Conservation (phyloP, 2,113 vertebrate species). For the Oenanthe oenanthe region DNA sequence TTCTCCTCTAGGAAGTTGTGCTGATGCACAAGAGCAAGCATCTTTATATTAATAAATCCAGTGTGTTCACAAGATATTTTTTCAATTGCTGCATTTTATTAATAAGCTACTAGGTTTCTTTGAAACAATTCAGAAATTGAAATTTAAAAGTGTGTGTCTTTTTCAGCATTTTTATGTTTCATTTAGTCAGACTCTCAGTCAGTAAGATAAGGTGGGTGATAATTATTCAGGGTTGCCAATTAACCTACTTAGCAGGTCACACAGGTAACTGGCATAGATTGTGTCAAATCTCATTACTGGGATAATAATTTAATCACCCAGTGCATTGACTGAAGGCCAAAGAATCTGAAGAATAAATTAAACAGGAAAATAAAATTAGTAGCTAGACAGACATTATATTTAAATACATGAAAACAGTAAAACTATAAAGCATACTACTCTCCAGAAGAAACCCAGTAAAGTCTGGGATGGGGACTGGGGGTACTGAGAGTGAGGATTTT, state of each 20-base stretch:
- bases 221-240: slow-evolving; percentile 61
- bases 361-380: slow-evolving; percentile 21
- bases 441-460: not conserved
- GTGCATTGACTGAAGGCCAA: slow-evolving; percentile 20
- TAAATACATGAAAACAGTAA: not conserved
- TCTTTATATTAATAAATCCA: not conserved
- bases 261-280: slow-evolving; percentile 59
- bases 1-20: not conserved
- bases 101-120: not conserved
- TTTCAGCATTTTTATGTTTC: not conserved
- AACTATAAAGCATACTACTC: not conserved
- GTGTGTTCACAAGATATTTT: not conserved
- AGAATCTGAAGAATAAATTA: slow-evolving; percentile 16
- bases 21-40: not conserved
- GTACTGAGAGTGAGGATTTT: not conserved
- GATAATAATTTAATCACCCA: slow-evolving; percentile 63
- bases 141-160: not conserved
- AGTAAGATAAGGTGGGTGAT: slow-evolving; percentile 6
- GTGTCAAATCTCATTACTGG: slow-evolving; percentile 60
- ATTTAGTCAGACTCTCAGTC: not conserved
- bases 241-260: slow-evolving; percentile 69
- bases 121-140: not conserved
- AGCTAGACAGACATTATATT: not conserved
- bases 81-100: not conserved
- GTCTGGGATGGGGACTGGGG: not conserved